phyloP scores from a whole-genome alignment of 2,888 invertebrate species.

The Oligia strigilis region DNA sequence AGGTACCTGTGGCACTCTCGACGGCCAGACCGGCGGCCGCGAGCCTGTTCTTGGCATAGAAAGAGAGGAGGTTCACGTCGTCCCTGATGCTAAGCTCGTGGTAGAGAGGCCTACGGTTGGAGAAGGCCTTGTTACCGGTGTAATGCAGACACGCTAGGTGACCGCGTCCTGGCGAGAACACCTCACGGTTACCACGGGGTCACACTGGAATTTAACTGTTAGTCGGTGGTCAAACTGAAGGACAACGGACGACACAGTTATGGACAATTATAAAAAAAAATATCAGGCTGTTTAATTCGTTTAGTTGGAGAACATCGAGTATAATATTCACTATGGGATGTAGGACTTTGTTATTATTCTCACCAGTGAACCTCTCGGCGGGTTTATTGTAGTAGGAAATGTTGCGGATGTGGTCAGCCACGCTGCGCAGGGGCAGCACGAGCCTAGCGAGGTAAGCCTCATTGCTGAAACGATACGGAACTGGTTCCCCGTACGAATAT shows the following conservation, averaged over 20 bases:
- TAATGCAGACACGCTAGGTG: slow-evolving; percentile 96
- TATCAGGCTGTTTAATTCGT: slow-evolving; percentile 64
- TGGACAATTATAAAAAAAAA: slow-evolving; percentile 51
- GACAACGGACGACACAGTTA: slow-evolving; percentile 61
- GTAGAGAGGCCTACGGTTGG: slow-evolving; percentile 93
- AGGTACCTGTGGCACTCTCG: slow-evolving; percentile 89
- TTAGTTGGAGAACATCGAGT: slow-evolving; percentile 67
- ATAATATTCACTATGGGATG: slow-evolving; percentile 61
- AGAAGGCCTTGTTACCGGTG: slow-evolving; percentile 95
- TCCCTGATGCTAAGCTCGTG: slow-evolving; percentile 94
- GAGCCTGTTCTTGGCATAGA: slow-evolving; percentile 95
- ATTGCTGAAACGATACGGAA: slow-evolving; percentile 92
- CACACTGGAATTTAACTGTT: slow-evolving; percentile 84
- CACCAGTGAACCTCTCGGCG: slow-evolving; percentile 93
- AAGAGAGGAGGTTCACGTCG: slow-evolving; percentile 96
- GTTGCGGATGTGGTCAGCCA: slow-evolving; percentile 91
- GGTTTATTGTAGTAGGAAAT: slow-evolving; percentile 93
- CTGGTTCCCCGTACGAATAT: slow-evolving; percentile 88
- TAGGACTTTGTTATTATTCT: slow-evolving; percentile 66
- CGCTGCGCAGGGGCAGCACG: slow-evolving; percentile 92
- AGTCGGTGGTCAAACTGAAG: slow-evolving; percentile 76
- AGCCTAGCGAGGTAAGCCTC: slow-evolving; percentile 94
- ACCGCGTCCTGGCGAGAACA: slow-evolving; percentile 93
- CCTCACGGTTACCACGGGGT: slow-evolving; percentile 85
- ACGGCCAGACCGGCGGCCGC: slow-evolving; percentile 91